phyloP scores from a whole-genome alignment of 1,140 invertebrate genomes.

The Drosophila ananassae region DNA sequence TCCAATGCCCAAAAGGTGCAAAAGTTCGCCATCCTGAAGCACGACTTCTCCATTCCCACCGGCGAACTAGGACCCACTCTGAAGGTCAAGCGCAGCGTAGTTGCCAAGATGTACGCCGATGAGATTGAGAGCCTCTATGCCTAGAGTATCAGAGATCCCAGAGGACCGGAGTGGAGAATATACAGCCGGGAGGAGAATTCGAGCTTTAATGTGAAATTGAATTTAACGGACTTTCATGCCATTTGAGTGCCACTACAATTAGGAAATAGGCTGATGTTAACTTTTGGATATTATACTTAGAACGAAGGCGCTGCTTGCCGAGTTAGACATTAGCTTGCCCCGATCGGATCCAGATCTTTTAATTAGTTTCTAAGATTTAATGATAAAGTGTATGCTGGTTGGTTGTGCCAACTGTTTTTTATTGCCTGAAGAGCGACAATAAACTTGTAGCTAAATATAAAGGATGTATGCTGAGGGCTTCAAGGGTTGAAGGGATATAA shows the following conservation, averaged over 20 bases:
- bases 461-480: not conserved
- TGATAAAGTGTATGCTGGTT: conserved; percentile 48
- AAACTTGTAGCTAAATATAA: conserved; percentile 46
- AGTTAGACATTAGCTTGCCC: conserved; percentile 24
- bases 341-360: conserved; percentile 33
- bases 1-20: conserved; percentile 96
- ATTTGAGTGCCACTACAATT: conserved; percentile 60
- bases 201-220: conserved; percentile 76
- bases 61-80: conserved; percentile 96
- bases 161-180: not conserved
- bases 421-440: conserved; percentile 69
- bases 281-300: conserved; percentile 54
- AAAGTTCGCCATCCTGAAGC: conserved; percentile 94
- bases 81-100: conserved; percentile 91
- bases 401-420: conserved; percentile 66
- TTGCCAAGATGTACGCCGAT: conserved; percentile 88
- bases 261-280: conserved; percentile 48
- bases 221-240: conserved; percentile 74
- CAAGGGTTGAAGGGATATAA: not conserved
- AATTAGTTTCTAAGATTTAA: conserved; percentile 53
- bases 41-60: conserved; percentile 93
- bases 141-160: conserved; percentile 14
- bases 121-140: conserved; percentile 88
- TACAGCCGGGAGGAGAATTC: conserved; percentile 45
- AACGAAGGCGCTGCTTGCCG: conserved; percentile 21